Evolutionary conservation across 2,797 vertebrate species (phyloP).

Genomic region (Silurus aristotelis): DNA sequence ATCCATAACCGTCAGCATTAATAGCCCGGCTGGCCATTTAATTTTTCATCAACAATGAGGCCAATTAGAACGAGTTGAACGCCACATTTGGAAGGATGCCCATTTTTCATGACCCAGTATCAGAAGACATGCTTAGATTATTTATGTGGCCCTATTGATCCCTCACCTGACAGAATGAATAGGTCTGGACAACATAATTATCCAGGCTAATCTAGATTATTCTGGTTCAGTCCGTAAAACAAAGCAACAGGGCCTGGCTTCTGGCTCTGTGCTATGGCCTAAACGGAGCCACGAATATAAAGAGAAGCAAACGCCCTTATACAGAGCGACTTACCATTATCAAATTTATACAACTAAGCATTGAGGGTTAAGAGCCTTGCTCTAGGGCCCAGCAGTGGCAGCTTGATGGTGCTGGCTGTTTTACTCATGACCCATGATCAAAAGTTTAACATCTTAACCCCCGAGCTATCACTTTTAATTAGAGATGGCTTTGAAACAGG

Average conservation of each 20-base stretch:
- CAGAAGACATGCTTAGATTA: slow-evolving; percentile 66
- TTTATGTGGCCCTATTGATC: slow-evolving; percentile 62
- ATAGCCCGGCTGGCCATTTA: slow-evolving; percentile 68
- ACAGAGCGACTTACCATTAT: too few relatives aligned
- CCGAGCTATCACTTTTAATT: too few relatives aligned
- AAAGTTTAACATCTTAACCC: too few relatives aligned
- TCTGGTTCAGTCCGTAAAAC: slow-evolving; percentile 66
- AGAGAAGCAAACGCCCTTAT: slow-evolving; percentile 34
- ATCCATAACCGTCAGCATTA: slow-evolving; percentile 77
- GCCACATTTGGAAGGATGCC: slow-evolving; percentile 65
- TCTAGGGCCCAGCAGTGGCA: too few relatives aligned
- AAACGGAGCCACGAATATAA: slow-evolving; percentile 61
- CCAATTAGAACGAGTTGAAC: slow-evolving; percentile 74
- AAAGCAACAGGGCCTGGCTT: slow-evolving; percentile 67
- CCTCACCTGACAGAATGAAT: slow-evolving; percentile 74
- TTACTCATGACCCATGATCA: too few relatives aligned
- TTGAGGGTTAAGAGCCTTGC: too few relatives aligned
- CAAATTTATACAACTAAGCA: too few relatives aligned
- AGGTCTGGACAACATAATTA: slow-evolving; percentile 75
- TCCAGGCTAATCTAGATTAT: slow-evolving; percentile 74
- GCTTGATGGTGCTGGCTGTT: too few relatives aligned
- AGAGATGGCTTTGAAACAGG: too few relatives aligned
- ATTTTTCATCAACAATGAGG: slow-evolving; percentile 75
- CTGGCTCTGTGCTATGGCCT: slow-evolving; percentile 64
- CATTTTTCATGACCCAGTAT: slow-evolving; percentile 61